Conservation (phyloP, 2,797 vertebrate genomes). For the Atherinosoma microstoma region DNA sequence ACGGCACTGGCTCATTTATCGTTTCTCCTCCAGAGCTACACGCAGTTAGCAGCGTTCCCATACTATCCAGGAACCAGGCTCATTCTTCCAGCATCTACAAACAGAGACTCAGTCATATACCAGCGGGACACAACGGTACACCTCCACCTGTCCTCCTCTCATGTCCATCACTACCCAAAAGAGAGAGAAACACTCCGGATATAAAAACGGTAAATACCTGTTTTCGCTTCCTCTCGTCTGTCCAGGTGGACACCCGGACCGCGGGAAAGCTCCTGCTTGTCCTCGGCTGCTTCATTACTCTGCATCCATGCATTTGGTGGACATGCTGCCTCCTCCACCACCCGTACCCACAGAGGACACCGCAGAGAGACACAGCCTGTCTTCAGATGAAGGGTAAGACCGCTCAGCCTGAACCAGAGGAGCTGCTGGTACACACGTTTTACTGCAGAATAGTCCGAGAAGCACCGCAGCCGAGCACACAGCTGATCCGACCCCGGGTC, state of each 20-base stretch:
- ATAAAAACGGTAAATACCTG: not conserved
- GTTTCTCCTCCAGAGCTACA: constrained; percentile 85
- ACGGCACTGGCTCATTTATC: not conserved
- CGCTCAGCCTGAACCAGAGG: not conserved
- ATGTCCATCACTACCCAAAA: not conserved
- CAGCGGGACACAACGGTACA: constrained; percentile 67
- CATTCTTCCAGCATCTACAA: constrained; percentile 57
- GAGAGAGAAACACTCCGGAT: too few species aligned
- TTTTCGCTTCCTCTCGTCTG: not conserved
- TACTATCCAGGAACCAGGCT: constrained; percentile 68
- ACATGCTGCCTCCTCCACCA: constrained; percentile 79
- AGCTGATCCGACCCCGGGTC: too few species aligned
- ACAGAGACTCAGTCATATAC: constrained; percentile 76
- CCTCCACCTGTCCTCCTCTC: not conserved
- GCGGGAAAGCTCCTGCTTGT: constrained; percentile 63
- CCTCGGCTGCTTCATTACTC: constrained; percentile 83
- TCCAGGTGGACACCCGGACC: constrained; percentile 42
- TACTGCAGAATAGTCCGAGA: too few species aligned
- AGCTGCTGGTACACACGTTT: too few species aligned
- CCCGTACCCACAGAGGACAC: constrained; percentile 67
- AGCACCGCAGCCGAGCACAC: too few species aligned
- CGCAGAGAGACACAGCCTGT: constrained; percentile 65
- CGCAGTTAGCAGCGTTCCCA: constrained; percentile 90
- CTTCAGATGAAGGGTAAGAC: constrained; percentile 82
- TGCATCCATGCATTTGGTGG: constrained; percentile 75